phyloP scores from a whole-genome alignment of 2,113 vertebrate species.

The Ceyx melanurus region DNA sequence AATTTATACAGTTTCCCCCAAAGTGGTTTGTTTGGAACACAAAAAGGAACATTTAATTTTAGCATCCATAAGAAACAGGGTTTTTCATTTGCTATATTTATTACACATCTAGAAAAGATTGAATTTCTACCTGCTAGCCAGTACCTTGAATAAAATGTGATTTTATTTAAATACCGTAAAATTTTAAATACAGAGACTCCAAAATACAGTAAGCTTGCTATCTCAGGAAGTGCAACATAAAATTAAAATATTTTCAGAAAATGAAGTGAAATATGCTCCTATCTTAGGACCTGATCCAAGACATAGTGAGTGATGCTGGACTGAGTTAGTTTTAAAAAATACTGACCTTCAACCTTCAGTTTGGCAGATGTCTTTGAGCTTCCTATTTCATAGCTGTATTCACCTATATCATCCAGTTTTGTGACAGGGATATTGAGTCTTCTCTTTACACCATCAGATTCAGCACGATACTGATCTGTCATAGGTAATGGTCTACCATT shows the following conservation, averaged over 20 bases:
- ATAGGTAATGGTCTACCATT: constrained; percentile 83
- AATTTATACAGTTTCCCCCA: neutral
- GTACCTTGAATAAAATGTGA: neutral
- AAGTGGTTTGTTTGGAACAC: neutral
- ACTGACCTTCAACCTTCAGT: constrained; percentile 92
- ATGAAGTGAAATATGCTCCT: neutral
- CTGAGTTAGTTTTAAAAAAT: neutral
- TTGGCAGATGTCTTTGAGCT: constrained; percentile 94
- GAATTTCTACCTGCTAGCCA: neutral
- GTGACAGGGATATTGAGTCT: constrained; percentile 84
- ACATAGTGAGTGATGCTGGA: neutral
- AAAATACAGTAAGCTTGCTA: neutral
- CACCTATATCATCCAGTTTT: constrained; percentile 89
- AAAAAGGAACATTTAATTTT: neutral
- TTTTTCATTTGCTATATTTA: neutral
- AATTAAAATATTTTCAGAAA: neutral
- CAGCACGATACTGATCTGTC: constrained; percentile 82
- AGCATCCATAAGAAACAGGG: neutral
- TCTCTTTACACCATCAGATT: constrained; percentile 83
- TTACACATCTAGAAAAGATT: neutral
- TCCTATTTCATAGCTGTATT: constrained; percentile 95
- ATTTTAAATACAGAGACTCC: neutral
- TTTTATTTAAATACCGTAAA: neutral
- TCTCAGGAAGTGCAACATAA: neutral
- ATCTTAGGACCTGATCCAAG: neutral